Evolutionary conservation across 2,797 vertebrate species (phyloP), one percentile per base, ranked within the genome.

Genomic region (Sternotherus odoratus): DNA sequence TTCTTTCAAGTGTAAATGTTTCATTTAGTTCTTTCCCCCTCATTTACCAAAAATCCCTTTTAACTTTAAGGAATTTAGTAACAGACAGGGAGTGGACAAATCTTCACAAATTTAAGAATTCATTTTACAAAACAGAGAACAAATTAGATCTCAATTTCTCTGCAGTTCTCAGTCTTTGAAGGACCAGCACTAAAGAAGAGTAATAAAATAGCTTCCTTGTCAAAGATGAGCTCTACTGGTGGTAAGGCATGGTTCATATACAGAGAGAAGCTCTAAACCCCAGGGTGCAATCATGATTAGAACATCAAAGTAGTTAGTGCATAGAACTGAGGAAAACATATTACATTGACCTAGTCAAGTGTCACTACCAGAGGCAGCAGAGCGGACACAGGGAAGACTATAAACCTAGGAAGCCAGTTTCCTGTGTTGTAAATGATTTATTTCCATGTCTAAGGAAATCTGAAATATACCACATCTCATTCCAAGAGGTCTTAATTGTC

Each of bases 31-130:
- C 79, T 95, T 95, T 91, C 54, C 75, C 89, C 78, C 82, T 96
- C 93, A 90, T 95, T 96, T 95, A 91, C 36, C 54, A 94, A 85
- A 83, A 92, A 83, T 86, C 79, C 79, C 69, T 66, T 94, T 90
- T 94, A 95, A 91, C 63, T 82, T 51, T 36, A 93, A 92, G 91
- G 84, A 94, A 95, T 69, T 89, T 84, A 90, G 46, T 89, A 75
- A 87, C 84, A 75, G 57, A 85, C 56, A 51, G 57, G 28, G 57
- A 87, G 72, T 28, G 77, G 53, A 93, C 57, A 80, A 91, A 93
- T 86, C 36, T 91, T 60, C 57, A 49, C 36, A n/a, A 16, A 23
- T 72, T 75, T 72, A 85, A 82, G 87, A 30, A 33, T 54, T 75
- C 23, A 43, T 91, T 94, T 92, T 77, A 87, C 82, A 77, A 74